Evolutionary conservation across 2,797 vertebrate genomes (phyloP), one percentile per base, ranked within the genome.

Genomic region (Limnodromus scolopaceus): DNA sequence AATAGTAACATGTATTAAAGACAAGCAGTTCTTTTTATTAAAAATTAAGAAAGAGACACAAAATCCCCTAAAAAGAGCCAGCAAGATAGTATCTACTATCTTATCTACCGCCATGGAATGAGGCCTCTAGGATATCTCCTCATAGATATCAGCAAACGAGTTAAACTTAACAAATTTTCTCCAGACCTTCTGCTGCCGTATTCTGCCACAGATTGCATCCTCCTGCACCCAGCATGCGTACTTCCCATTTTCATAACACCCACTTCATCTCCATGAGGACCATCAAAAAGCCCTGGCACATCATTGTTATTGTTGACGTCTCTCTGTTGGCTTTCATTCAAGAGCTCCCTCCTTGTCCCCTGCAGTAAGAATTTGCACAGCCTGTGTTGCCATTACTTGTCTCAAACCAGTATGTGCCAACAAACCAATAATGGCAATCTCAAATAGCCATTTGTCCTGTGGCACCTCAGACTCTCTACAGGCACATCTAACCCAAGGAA

Each of bases 1-100:
- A 85, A 38, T 25, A 88, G 61, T 32, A 88, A 32, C 11, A 38
- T 64, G 16, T 55, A 91, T 87, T 71, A 88, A 84, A 84, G 41
- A 39, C 39, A 54, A 94, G n/a, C 27, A 9, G 13, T 45, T 69
- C 3, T 27, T 78, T 83, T 53, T 69, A 85, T 51, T 80, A 74
- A 91, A 92, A 94, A 82, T 30, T 43, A 70, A 74, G 32, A 46
- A 13, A 58, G 39, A 51, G 14, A 58, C 7, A 76, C 3, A 84
- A 72, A 82, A 61, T 0, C 3, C 3, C 20, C 49, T 51, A 43
- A 86, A 81, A 78, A 36, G 4, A 76, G 13, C 2, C n/a, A 90
- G 22, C 46, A 84, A 55, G 46, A 11, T 58, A 43, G 9, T 16
- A 60, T 65, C 41, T 61, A 16, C 13, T 28, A 1, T 30, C 16